phyloP scores from a whole-genome alignment of 2,888 invertebrate genomes.

The Drosophila cyrtoloma region DNA sequence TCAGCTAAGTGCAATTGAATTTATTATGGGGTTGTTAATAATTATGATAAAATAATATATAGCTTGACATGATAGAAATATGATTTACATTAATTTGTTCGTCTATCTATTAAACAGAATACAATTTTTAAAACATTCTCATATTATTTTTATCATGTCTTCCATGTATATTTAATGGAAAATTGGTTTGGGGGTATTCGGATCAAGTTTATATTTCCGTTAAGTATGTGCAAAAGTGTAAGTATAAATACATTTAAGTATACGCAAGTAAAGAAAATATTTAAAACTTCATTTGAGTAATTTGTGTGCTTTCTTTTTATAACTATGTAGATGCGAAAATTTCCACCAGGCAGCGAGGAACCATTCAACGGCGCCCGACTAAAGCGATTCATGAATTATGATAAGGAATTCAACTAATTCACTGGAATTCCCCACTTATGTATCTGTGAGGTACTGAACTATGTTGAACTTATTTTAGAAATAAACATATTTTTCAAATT shows the following conservation, averaged over 20 bases:
- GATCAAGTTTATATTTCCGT: conserved; percentile 16
- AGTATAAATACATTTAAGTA: conserved; percentile 23
- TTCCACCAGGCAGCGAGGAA: conserved; percentile 88
- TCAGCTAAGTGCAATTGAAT: conserved; percentile 5
- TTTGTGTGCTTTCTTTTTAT: conserved; percentile 18
- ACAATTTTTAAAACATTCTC: neutral
- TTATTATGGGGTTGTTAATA: conserved; percentile 11
- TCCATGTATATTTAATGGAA: conserved; percentile 15
- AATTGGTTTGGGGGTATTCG: conserved; percentile 41
- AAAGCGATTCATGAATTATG: conserved; percentile 86
- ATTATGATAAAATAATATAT: neutral
- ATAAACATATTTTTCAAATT: neutral
- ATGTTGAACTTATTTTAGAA: neutral
- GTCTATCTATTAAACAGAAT: neutral
- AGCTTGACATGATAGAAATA: conserved; percentile 20
- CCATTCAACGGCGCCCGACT: conserved; percentile 86
- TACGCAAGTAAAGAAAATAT: neutral
- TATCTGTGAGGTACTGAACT: conserved; percentile 1
- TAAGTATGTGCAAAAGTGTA: conserved; percentile 20
- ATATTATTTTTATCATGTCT: conserved; percentile 7
- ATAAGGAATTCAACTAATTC: conserved; percentile 82
- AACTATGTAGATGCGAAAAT: conserved; percentile 88
- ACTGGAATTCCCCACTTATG: conserved; percentile 3
- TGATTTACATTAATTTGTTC: neutral
- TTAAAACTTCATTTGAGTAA: neutral